Evolutionary conservation across 2,888 invertebrate genomes (phyloP), one percentile per base, ranked within the genome.

Genomic region (Pseudococcus jackbeardsleyi): DNA sequence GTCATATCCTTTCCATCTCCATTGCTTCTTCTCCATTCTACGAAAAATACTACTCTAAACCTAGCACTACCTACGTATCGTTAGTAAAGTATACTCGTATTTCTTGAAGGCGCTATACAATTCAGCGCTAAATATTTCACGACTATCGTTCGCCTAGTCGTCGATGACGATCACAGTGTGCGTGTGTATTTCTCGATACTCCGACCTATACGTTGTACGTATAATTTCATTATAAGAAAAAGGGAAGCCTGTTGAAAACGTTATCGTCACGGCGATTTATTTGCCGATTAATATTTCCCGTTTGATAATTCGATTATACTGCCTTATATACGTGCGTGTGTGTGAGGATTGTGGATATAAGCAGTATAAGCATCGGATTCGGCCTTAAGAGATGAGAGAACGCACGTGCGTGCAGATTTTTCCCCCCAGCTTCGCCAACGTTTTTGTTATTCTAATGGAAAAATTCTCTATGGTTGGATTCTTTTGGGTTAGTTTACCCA

Each of bases 391-490:
- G 15, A 12, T 6, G 64, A 15, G 64, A 3, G 22, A 8, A 26
- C 15, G 5, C 68, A 17, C 68, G 59, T 59, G 59, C 19, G 59
- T 59, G 59, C 59, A 59, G 59, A 59, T 59, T 59, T 59, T 9
- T 59, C 59, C 59, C 26, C 3, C 26, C 26, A 33, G 26, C 19
- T 59, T 59, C 1, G 19, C 59, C 19, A 33, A 33, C 26, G 26
- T 33, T 33, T 33, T 72, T 72, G 68, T 72, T 72, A 72, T 72
- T 72, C 33, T 72, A 72, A 72, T 72, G 68, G 68, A 59, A 72
- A 72, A 72, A 72, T 72, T 72, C 33, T 72, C 68, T 12, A 72
- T 17, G 68, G 68, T 72, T 59, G 59, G 59, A 59, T 19, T 59
- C 19, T 59, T 59, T 54, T 59, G 59, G 59, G 59, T 19, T 19